phyloP scores from a whole-genome alignment of 1,140 invertebrate species.

The Cherax quadricarinatus region DNA sequence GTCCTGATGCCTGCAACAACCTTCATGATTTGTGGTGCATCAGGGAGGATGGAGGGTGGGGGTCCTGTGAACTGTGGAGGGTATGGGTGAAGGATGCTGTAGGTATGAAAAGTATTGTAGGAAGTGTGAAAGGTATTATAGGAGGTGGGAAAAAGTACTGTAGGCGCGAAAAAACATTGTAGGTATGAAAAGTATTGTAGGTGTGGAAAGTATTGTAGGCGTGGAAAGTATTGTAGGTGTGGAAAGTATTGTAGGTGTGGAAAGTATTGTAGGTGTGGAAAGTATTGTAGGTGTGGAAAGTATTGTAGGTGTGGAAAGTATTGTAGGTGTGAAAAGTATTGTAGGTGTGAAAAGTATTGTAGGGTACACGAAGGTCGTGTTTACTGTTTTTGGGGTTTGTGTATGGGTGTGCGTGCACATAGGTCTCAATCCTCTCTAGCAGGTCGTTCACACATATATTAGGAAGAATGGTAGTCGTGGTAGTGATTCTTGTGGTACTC shows the following conservation, averaged over 20 bases:
- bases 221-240: background rate
- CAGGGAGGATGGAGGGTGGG: background rate
- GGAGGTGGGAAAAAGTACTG: background rate
- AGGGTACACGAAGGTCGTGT: too few species aligned
- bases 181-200: background rate
- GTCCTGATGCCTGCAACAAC: too few species aligned
- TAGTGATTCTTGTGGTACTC: too few species aligned
- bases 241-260: background rate
- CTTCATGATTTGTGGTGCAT: too few species aligned
- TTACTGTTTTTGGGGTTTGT: too few species aligned
- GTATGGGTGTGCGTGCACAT: too few species aligned
- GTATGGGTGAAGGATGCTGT: background rate
- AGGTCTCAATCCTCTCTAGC: too few species aligned
- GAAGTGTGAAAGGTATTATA: background rate
- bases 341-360: background rate
- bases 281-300: background rate
- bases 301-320: background rate
- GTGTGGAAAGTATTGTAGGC: background rate
- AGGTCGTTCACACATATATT: too few species aligned
- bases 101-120: background rate
- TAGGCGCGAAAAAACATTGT: background rate
- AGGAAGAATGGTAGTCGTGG: too few species aligned
- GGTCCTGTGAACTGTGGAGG: background rate
- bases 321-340: background rate
- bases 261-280: background rate